Percentiles rank a stretch among this genome's conserved stretches.
Conservation (phyloP, 2,888 invertebrate genomes). For the Eristalinus aeneus region DNA sequence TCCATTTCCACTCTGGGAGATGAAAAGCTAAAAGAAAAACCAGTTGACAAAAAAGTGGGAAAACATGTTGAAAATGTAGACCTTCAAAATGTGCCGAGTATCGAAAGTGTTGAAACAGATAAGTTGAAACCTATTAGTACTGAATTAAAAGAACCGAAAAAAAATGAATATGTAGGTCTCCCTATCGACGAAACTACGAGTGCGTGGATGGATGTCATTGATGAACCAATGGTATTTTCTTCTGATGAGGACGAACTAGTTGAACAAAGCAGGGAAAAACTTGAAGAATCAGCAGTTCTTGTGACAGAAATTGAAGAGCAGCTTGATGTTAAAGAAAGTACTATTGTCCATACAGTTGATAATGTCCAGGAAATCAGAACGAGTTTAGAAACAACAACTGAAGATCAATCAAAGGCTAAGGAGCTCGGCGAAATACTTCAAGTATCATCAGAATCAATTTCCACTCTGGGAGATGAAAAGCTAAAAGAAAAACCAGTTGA, state of each 20-base stretch:
- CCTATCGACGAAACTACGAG: conserved; percentile 75
- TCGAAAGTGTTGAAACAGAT: not conserved
- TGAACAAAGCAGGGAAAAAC: conserved; percentile 37
- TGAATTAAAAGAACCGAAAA: conserved; percentile 8
- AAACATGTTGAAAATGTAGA: not conserved
- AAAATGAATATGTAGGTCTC: conserved; percentile 73
- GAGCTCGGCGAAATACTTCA: no score
- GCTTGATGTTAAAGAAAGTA: not conserved
- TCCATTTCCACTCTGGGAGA: not conserved
- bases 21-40: not conserved
- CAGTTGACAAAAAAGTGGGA: not conserved
- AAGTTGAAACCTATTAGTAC: no score
- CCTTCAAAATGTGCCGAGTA: not conserved
- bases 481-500: not conserved
- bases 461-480: not conserved
- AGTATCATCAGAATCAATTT: no score
- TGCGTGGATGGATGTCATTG: conserved; percentile 75
- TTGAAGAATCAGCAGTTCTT: not conserved
- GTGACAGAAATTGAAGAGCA: not conserved
- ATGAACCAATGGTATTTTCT: conserved; percentile 74
- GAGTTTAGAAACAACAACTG: no score
- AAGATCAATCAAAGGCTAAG: no score
- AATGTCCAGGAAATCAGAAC: no score
- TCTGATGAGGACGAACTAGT: conserved; percentile 72
- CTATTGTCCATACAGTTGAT: no score